phyloP scores from a whole-genome alignment of 2,888 invertebrate species.

The Polyommatus icarus region DNA sequence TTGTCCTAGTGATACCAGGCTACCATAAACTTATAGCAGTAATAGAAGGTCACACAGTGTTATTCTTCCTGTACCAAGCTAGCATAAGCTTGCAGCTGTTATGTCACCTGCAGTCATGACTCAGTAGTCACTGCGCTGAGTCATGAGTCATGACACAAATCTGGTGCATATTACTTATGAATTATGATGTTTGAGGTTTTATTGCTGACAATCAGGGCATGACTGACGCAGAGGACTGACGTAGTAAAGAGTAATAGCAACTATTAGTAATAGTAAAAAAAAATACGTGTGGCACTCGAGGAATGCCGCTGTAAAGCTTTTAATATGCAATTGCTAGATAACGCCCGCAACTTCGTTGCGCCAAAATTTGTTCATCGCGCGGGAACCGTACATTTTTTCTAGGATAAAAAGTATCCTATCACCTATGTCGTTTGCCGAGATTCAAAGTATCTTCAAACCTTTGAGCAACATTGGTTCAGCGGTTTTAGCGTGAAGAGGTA shows the following conservation, averaged over 20 bases:
- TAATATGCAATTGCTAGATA: too few species aligned
- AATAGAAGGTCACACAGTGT: background rate
- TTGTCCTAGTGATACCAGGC: background rate
- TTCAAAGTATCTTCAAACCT: too few species aligned
- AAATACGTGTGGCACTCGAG: too few species aligned
- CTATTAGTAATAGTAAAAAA: too few species aligned
- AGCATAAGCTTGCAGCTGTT: background rate
- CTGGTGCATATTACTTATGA: background rate
- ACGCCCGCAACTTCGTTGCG: too few species aligned
- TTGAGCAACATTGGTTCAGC: background rate
- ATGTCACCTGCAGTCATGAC: too few species aligned
- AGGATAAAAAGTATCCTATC: too few species aligned
- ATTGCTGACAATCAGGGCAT: background rate
- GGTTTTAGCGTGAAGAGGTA: background rate
- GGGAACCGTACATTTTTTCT: too few species aligned
- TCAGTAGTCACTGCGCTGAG: background rate
- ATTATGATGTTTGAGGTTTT: background rate
- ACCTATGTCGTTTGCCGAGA: too few species aligned
- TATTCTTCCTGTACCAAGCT: background rate
- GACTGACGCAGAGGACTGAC: background rate
- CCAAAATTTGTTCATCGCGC: too few species aligned
- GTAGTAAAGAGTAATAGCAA: too few species aligned
- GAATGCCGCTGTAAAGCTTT: too few species aligned
- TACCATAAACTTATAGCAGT: background rate
- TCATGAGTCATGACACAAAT: background rate